Conservation (phyloP, 2,113 vertebrate species). For the Phylloscopus whistleri region DNA sequence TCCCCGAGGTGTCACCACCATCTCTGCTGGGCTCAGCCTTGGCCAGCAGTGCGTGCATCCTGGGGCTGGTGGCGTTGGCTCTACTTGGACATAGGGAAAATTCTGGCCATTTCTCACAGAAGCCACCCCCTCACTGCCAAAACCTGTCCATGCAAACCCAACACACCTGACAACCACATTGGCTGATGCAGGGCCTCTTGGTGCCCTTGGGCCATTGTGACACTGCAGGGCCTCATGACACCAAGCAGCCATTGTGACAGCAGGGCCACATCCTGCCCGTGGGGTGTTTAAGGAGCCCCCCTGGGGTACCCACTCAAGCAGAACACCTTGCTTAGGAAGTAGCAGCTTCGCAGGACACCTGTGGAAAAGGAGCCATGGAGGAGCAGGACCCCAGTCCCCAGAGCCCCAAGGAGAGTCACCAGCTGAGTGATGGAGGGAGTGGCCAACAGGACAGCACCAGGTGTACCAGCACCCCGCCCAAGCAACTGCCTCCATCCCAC, state of each 20-base stretch:
- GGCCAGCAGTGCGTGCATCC: background rate
- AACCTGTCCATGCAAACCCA: background rate
- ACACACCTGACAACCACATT: background rate
- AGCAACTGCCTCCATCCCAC: background rate
- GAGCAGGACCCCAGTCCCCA: background rate
- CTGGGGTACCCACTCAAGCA: background rate
- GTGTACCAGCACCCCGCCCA: background rate
- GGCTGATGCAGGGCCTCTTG: background rate
- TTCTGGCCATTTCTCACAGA: background rate
- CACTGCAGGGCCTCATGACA: background rate
- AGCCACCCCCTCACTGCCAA: background rate
- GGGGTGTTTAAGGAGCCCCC: background rate
- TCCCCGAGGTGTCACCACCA: background rate
- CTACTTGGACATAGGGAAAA: fast-evolving
- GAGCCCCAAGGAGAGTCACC: background rate
- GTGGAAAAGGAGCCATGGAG: background rate
- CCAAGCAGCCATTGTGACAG: background rate
- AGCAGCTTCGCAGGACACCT: background rate
- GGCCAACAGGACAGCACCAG: background rate
- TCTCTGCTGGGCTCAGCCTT: background rate
- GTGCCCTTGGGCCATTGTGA: background rate
- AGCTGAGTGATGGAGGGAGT: background rate
- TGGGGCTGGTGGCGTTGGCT: background rate
- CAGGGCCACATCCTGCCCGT: background rate
- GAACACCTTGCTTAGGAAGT: background rate